These are phyloP conservation scores for Recurvirostra avosetta DNA, from an alignment of 2,113 vertebrate species.

Conservation along the genomic window DNA sequence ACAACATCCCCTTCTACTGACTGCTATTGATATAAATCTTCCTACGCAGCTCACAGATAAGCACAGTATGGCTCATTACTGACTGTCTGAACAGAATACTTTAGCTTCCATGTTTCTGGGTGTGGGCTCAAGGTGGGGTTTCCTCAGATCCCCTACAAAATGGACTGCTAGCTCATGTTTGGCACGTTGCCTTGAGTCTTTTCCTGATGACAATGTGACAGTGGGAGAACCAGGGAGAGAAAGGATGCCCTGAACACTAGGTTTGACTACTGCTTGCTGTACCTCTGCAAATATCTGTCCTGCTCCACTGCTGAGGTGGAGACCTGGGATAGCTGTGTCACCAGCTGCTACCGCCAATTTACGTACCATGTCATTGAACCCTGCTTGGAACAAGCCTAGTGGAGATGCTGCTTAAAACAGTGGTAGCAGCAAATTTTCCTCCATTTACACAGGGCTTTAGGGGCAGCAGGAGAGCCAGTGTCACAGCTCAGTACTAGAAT, in stretches of 20 bases:
- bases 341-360: not conserved
- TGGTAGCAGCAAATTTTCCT: not conserved
- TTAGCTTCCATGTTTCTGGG: not conserved
- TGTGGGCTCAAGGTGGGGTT: not conserved
- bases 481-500: not conserved
- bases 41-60: not conserved
- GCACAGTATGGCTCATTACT: not conserved
- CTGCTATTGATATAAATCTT: not conserved
- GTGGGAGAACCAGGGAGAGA: not conserved
- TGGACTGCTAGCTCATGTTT: not conserved
- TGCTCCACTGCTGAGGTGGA: not conserved
- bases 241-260: not conserved
- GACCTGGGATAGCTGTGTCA: not conserved
- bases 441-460: not conserved
- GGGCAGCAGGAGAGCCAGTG: not conserved
- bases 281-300: not conserved
- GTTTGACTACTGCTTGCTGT: not conserved
- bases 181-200: not conserved
- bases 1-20: not conserved
- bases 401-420: not conserved
- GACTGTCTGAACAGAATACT: not conserved
- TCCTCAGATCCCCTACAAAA: not conserved
- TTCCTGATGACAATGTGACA: not conserved
- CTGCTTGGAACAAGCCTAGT: not conserved
- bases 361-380: not conserved